These are phyloP conservation scores for Zonotrichia leucophrys DNA, from an alignment of 2,113 vertebrate genomes.

Conservation along the genomic window DNA sequence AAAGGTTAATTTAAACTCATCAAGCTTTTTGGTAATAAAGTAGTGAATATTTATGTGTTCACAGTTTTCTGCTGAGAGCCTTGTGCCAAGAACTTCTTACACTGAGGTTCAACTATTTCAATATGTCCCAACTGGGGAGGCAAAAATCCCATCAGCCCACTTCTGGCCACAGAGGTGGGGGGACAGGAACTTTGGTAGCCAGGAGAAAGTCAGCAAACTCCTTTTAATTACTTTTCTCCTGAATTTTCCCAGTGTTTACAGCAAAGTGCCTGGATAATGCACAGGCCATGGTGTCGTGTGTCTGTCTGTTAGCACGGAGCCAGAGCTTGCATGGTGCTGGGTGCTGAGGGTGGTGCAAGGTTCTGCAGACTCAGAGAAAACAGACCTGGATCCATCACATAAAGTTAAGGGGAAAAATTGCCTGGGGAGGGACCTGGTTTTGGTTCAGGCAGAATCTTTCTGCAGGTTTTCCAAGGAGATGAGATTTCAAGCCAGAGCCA, in stretches of 20 bases:
- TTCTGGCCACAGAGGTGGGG: neutral
- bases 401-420: neutral
- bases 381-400: neutral
- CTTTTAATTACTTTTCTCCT: neutral
- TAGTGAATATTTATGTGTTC: neutral
- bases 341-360: neutral
- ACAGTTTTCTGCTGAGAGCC: neutral
- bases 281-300: fast-evolving
- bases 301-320: fast-evolving
- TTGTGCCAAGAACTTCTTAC: neutral
- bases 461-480: neutral
- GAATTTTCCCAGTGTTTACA: neutral
- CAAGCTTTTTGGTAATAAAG: neutral
- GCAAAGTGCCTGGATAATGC: neutral
- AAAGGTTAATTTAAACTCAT: neutral
- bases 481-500: neutral
- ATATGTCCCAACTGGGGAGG: neutral
- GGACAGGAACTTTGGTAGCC: neutral
- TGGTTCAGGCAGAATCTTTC: neutral
- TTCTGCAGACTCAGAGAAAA: neutral
- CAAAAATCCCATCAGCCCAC: neutral
- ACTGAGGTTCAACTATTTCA: neutral
- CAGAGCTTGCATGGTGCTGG: neutral
- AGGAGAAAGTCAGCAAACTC: neutral
- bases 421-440: neutral